These are phyloP conservation scores for Sitophilus oryzae DNA, from an alignment of 1,140 invertebrate genomes.

Conservation along the genomic window DNA sequence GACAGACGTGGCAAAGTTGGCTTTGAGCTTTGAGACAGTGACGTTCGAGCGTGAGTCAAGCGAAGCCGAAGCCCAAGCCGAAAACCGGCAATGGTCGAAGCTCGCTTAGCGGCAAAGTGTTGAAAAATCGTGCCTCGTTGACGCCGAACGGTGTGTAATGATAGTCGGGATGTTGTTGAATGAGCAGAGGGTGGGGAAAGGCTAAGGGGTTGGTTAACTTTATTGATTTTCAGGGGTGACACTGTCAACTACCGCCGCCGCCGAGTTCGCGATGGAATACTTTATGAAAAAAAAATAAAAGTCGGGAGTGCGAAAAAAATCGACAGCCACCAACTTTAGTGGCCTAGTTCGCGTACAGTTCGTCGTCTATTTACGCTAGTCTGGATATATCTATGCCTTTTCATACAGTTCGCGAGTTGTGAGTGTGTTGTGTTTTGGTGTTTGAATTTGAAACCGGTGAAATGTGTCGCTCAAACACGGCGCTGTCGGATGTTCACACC, in stretches of 20 bases:
- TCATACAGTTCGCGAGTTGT: conserved; percentile 10
- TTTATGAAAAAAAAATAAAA: conserved; percentile 46
- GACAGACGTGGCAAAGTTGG: conserved; percentile 35
- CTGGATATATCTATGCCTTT: conserved; percentile 11
- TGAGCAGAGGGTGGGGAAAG: conserved; percentile 44
- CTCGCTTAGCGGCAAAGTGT: conserved; percentile 18
- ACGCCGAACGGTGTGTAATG: conserved; percentile 34
- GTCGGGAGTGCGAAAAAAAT: conserved; percentile 33
- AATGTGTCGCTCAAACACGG: conserved; percentile 39
- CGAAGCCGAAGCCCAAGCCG: conserved; percentile 20
- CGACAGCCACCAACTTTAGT: conserved; percentile 11
- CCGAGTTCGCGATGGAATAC: conserved; percentile 48
- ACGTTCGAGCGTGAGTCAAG: conserved; percentile 25
- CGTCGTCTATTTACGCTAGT: conserved; percentile 1
- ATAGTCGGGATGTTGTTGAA: conserved; percentile 40
- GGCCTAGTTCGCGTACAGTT: conserved; percentile 16
- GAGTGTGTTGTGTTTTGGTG: conserved; percentile 18
- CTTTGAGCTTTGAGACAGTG: conserved; percentile 25
- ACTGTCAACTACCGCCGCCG: conserved; percentile 52
- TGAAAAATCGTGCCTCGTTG: conserved; percentile 29
- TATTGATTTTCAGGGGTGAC: conserved; percentile 64
- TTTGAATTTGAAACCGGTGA: conserved; percentile 32
- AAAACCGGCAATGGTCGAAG: conserved; percentile 17
- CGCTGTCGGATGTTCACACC: conserved; percentile 40
- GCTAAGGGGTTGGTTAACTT: conserved; percentile 50